Percentiles rank a stretch among this genome's conserved stretches.
Conservation (phyloP, 2,113 vertebrate genomes). For the Cinclus mexicanus region DNA sequence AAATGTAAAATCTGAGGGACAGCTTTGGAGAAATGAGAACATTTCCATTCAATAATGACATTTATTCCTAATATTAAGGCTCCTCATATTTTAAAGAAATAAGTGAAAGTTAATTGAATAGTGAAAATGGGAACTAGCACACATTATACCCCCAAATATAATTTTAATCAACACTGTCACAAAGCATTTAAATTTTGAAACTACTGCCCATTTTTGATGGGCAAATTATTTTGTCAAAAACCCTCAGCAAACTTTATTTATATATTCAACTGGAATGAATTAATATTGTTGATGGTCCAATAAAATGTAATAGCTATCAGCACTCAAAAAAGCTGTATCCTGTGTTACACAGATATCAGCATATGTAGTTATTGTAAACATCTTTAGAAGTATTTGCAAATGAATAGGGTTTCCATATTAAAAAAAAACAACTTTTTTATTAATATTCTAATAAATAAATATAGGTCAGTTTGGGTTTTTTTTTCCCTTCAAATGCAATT, state of each 20-base stretch:
- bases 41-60: neutral
- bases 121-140: neutral
- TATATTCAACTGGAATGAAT: neutral
- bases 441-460: neutral
- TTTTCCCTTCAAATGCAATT: neutral
- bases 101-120: neutral
- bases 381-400: neutral
- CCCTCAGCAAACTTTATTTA: neutral
- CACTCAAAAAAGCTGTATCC: neutral
- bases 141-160: neutral
- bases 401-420: neutral
- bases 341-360: neutral
- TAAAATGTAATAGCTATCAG: neutral
- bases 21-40: neutral
- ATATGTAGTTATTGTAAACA: neutral
- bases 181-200: neutral
- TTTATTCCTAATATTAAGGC: neutral
- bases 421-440: rapidly evolving
- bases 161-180: neutral
- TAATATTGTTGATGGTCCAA: neutral
- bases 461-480: rapidly evolving
- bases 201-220: neutral
- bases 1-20: neutral
- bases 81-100: neutral
- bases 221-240: neutral